These are phyloP conservation scores for Lacanobia oleracea DNA, from an alignment of 2,888 invertebrate species.

Conservation along the genomic window DNA sequence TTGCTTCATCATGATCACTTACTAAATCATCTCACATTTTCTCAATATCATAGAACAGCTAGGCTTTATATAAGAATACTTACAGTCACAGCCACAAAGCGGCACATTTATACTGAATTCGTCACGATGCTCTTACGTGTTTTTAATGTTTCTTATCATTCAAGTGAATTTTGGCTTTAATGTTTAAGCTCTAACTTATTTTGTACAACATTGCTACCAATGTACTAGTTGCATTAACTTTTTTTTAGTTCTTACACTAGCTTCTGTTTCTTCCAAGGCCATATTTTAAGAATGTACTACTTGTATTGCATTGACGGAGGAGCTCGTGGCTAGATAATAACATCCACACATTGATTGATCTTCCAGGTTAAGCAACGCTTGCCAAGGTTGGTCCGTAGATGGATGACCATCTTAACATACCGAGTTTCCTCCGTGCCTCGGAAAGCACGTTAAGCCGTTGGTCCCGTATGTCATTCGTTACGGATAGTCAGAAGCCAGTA, in stretches of 20 bases:
- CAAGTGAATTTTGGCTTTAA: constrained; percentile 59
- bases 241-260: constrained; percentile 23
- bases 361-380: no score
- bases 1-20: constrained; percentile 80
- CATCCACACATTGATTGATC: no score
- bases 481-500: no score
- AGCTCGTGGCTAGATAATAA: no score
- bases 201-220: constrained; percentile 30
- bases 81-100: constrained; percentile 64
- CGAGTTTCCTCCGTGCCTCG: no score
- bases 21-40: constrained; percentile 74
- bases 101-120: constrained; percentile 67
- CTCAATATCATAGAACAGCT: constrained; percentile 81
- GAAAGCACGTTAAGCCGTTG: no score
- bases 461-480: no score
- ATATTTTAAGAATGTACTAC: constrained; percentile 41
- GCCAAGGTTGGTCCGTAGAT: no score
- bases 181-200: constrained; percentile 58
- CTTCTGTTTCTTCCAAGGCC: constrained; percentile 40
- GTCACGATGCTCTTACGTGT: constrained; percentile 70
- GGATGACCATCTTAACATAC: no score
- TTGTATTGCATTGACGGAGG: no score
- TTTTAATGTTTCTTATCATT: constrained; percentile 54
- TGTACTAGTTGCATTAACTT: constrained; percentile 32
- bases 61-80: constrained; percentile 76